Evolutionary conservation across 1,140 invertebrate species (phyloP), one percentile per base, ranked within the genome.

Genomic region (Rhopalosiphum maidis): DNA sequence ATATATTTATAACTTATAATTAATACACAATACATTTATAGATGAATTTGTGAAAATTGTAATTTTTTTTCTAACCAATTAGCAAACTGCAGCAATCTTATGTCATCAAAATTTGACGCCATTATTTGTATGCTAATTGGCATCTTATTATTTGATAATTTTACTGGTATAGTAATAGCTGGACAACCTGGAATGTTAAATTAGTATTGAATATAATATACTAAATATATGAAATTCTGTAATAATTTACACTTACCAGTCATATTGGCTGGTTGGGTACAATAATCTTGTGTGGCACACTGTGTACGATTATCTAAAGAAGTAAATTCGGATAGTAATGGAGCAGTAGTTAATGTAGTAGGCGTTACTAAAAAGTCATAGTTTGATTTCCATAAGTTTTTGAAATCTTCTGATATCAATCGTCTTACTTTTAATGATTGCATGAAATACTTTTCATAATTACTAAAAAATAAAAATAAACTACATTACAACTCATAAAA

Each of bases 111-210:
- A 94, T 96, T 96, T 37, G 97, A 97, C 3, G 97, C 98, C 96
- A 99, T 99, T n/a, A 99, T 95, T 95, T 99, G 99, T 60, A 99
- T 95, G 91, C 98, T 97, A 8, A 99, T 95, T 0, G 99, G 99
- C 77, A 99, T 95, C 5, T 97, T 97, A 92, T 96, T 96, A n/a
- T 95, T 95, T 25, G 98, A 98, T 48, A 99, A 95, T 48, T 96
- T 96, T 88, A 98, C 96, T 0, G 99, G 99, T 93, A 99, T 95
- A 85, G 97, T 98, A 6, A 99, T 95, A 7, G 99, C 99, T 68
- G 99, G 99, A 91, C 99, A 96, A 11, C 98, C 97, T 97, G 94
- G 35, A 95, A 90, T 23, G 21, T 43, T 43, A 21, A 43, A 68
- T 7, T 46, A 15, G 6, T 88, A 88, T n/a, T 43, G 22, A 43